A percentile compares a stretch with the other conserved stretches of the same genome.
phyloP scores from a whole-genome alignment of 92 coral and sea anemone species.

The Phenganax stokvisi region DNA sequence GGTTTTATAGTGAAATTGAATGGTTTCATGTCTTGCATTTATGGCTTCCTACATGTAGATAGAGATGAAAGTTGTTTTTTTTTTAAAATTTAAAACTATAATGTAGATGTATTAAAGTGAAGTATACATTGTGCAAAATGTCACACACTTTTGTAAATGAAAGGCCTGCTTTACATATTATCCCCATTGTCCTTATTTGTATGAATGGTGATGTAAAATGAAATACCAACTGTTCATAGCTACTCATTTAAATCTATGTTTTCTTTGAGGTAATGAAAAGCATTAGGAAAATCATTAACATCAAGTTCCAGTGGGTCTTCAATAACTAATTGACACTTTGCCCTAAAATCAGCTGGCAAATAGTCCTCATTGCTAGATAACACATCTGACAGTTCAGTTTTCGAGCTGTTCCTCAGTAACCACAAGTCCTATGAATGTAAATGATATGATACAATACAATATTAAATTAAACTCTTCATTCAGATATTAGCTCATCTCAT shows the following conservation, averaged over 20 bases:
- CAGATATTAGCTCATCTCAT: neutral
- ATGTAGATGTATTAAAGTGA: too few species aligned
- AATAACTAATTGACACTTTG: constrained; percentile 48
- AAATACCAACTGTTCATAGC: neutral
- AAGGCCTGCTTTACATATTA: too few species aligned
- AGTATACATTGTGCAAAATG: too few species aligned
- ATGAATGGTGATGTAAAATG: too few species aligned
- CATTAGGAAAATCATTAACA: constrained; percentile 43
- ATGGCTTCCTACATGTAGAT: too few species aligned
- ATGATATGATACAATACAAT: neutral
- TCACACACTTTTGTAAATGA: too few species aligned
- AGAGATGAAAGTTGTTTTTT: too few species aligned
- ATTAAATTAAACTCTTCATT: neutral
- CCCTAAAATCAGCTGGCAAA: constrained; percentile 46
- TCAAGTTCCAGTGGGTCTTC: constrained; percentile 50
- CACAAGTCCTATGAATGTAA: constrained; percentile 34
- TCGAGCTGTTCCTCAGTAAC: constrained; percentile 48
- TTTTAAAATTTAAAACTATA: too few species aligned
- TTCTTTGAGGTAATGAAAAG: constrained; percentile 57
- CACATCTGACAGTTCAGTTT: constrained; percentile 48
- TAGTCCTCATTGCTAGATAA: constrained; percentile 42
- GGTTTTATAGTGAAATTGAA: too few species aligned
- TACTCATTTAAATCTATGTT: constrained; percentile 37
- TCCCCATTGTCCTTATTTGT: too few species aligned
- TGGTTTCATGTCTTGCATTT: too few species aligned